phyloP scores from a whole-genome alignment of 2,888 invertebrate species.

The Xestia ashworthii region DNA sequence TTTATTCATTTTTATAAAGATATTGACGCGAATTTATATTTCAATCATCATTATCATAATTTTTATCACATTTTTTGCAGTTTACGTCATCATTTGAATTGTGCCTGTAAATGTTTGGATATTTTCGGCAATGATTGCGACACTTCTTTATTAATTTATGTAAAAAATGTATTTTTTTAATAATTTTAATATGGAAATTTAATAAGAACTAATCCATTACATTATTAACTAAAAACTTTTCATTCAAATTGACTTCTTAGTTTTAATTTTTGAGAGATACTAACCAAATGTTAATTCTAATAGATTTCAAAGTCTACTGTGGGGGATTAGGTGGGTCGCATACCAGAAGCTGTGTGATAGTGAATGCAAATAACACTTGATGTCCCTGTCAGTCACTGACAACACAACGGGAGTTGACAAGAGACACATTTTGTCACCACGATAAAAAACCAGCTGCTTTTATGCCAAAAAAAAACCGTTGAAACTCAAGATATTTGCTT shows the following conservation, averaged over 20 bases:
- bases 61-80: conserved; percentile 42
- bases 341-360: conserved; percentile 86
- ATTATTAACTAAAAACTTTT: background rate
- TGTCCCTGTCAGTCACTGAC: conserved; percentile 75
- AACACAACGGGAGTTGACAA: conserved; percentile 65
- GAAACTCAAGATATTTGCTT: conserved; percentile 38
- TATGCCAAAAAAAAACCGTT: conserved; percentile 31
- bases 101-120: conserved; percentile 31
- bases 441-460: conserved; percentile 46
- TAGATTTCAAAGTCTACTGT: conserved; percentile 76
- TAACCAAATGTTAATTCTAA: conserved; percentile 68
- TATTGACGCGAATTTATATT: conserved; percentile 52
- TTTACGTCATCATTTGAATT: conserved; percentile 38
- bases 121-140: conserved; percentile 23
- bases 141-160: conserved; percentile 35
- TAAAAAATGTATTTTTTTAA: background rate
- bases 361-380: conserved; percentile 84
- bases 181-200: background rate
- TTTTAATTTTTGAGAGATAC: background rate
- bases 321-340: conserved; percentile 82
- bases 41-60: conserved; percentile 58
- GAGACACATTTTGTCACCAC: conserved; percentile 56
- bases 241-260: no score
- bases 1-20: conserved; percentile 54
- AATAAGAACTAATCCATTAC: background rate